A percentile compares a stretch with the other conserved stretches of the same genome.
Evolutionary conservation across 2,113 vertebrate species (phyloP).

Genomic region (Ploceus nigricollis): DNA sequence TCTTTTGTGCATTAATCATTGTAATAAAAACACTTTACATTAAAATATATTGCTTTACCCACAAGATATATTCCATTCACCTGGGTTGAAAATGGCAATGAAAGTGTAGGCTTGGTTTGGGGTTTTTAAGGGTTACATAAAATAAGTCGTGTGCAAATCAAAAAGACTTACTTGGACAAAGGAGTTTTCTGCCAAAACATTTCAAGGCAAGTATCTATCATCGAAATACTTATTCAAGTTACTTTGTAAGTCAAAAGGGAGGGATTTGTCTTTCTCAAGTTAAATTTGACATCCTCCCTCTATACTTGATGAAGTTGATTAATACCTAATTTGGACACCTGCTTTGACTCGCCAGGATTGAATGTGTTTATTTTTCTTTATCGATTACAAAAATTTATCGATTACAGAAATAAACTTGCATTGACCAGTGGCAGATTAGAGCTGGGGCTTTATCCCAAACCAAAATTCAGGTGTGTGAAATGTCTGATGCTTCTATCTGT

Average conservation of each 20-base stretch:
- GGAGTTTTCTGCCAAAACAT: not conserved
- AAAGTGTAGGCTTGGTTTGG: not conserved
- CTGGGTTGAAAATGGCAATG: not conserved
- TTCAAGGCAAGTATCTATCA: not conserved
- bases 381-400: not conserved
- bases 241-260: not conserved
- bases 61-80: not conserved
- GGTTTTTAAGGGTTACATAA: not conserved
- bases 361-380: not conserved
- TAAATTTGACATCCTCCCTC: not conserved
- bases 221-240: not conserved
- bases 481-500: not conserved
- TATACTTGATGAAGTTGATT: not conserved
- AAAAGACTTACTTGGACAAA: not conserved
- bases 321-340: not conserved
- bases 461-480: not conserved
- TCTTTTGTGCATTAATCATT: not conserved
- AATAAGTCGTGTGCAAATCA: not conserved
- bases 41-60: not conserved
- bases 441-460: not conserved
- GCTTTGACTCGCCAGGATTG: not conserved
- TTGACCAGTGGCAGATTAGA: not conserved
- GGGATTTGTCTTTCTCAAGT: not conserved
- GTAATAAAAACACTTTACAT: not conserved
- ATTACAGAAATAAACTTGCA: not conserved